Evolutionary conservation across 2,888 invertebrate genomes (phyloP), one percentile per base, ranked within the genome.

Genomic region (Ecliptopera silaceata): DNA sequence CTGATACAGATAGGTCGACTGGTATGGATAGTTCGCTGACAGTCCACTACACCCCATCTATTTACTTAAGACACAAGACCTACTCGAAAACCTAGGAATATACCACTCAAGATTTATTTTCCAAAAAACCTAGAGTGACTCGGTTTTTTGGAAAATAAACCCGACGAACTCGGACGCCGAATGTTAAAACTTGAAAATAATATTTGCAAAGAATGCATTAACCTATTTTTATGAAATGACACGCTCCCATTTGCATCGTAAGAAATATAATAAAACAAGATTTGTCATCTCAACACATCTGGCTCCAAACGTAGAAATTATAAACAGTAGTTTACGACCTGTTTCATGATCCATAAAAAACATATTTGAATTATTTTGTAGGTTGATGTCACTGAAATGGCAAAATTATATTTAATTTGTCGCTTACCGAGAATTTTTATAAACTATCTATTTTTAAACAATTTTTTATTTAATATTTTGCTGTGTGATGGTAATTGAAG

Each of bases 261-360:
- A 60, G 39, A 65, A 61, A 63, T 51, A 59, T 59, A 61, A 62
- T 59, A 55, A 61, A 64, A 59, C 50, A 31, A 57, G 61, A 62
- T 61, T 64, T 66, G 65, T 65, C 64, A 64, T 64, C 52, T 45
- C 54, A 59, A 57, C 50, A 59, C 64, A 56, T 63, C 52, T 61
- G 64, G 64, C 61, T 62, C 39, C 44, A 36, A 57, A 63, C 48
- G 59, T 62, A 59, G 54, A 61, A 56, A 57, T 46, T 61, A 56
- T 61, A 63, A 65, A 66, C 61, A 64, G 63, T 48, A 49, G 48
- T 60, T 63, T 70, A 77, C 71, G 72, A 71, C 63, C 58, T 66
- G 71, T 77, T 78, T 77, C 71, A 75, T 74, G 39, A 68, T 48
- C 68, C 62, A 66, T 78, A 75, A 78, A 77, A 48, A 75, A 65